These are phyloP conservation scores for Diceros bicornis DNA, from an alignment of 2,797 vertebrate species.

Conservation along the genomic window DNA sequence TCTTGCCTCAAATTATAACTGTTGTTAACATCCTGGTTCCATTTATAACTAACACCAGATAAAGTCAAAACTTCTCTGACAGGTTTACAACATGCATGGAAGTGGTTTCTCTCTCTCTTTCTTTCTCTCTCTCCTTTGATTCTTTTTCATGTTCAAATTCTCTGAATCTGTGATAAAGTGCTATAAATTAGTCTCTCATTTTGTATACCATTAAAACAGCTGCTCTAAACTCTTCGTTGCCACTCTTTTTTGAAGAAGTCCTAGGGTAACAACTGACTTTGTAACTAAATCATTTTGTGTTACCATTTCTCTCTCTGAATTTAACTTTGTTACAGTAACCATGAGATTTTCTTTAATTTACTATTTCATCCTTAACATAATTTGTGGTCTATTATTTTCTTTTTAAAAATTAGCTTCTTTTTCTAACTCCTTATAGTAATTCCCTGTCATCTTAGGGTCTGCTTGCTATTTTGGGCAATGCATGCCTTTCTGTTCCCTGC, in stretches of 20 bases:
- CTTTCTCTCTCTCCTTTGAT: background rate
- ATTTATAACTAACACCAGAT: background rate
- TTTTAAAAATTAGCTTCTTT: slow-evolving; percentile 4
- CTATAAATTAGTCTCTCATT: background rate
- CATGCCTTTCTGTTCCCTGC: slow-evolving; percentile 73
- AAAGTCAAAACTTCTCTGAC: background rate
- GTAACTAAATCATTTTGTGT: background rate
- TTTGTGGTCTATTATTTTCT: slow-evolving; percentile 58
- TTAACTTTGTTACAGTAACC: background rate
- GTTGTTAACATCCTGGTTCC: background rate
- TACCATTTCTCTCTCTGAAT: background rate
- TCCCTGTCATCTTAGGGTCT: slow-evolving; percentile 12
- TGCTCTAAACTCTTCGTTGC: background rate
- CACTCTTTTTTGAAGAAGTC: slow-evolving; percentile 29
- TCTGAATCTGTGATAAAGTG: background rate
- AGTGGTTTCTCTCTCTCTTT: background rate
- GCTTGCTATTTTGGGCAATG: slow-evolving; percentile 73
- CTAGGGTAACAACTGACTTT: slow-evolving; percentile 45
- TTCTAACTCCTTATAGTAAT: slow-evolving; percentile 20
- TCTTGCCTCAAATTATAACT: background rate
- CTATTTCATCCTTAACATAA: slow-evolving; percentile 48
- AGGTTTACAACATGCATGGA: background rate
- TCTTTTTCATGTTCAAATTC: background rate
- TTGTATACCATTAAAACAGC: background rate
- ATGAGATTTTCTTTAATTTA: background rate